Evolutionary conservation across 2,797 vertebrate genomes (phyloP), one percentile per base, ranked within the genome.

Genomic region (Diplodus puntazzo): DNA sequence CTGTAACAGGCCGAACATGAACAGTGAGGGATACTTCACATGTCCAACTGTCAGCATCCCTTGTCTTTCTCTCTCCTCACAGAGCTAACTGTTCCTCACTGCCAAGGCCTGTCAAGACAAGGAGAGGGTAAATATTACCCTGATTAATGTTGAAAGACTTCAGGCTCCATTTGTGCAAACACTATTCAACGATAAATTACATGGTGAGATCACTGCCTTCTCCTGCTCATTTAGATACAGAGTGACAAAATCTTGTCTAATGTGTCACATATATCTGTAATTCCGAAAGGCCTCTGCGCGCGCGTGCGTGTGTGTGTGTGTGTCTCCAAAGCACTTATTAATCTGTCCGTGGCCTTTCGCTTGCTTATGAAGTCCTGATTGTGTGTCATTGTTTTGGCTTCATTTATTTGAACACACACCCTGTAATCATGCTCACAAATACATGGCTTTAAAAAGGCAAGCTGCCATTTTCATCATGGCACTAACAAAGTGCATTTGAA

Each of bases 351-450:
- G 91, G 92, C 92, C 89, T 94, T 94, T 95, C 64, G 89, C 80
- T 74, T 86, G 85, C 87, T 94, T 93, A 95, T 95, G 93, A 95
- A 94, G 94, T 93, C 90, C 91, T 96, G 94, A 96, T 95, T 96
- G 94, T 91, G 91, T 79, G 80, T 91, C 90, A 94, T 95, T 95
- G 93, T 94, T 95, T 94, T 91, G 92, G 85, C 88, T 92, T 95
- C 94, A 94, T 95, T 95, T 94, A 94, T 95, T 94, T 91, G 91
- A 94, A 95, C 91, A 93, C 93, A 88, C 94, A 96, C 90, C 95
- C 95, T 85, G 63, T 95, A 95, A 96, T 96, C 94, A 96, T 20
- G 80, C 90, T 91, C 46, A 88, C 86, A 92, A 89, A 95, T 95
- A 94, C 77, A 90, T 84, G 69, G 91, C 92, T 90, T 94, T 93